Percentiles rank a stretch among this genome's conserved stretches.
phyloP scores from a whole-genome alignment of 2,797 vertebrate species.

The Leptodactylus fallax region DNA sequence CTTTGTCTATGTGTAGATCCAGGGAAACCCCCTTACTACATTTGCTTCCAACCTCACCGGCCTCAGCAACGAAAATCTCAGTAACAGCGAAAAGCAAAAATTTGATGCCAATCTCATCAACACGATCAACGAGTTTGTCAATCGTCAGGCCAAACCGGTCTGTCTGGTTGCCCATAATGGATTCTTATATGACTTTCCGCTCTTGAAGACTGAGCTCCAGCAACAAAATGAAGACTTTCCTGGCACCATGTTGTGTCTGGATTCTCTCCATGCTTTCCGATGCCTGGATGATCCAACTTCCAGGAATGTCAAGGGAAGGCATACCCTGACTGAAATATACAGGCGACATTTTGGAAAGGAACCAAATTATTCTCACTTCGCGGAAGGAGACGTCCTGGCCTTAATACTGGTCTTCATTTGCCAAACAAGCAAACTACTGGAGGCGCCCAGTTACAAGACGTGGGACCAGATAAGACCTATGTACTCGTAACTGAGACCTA shows the following conservation, averaged over 20 bases:
- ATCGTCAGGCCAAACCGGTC: conserved; percentile 71
- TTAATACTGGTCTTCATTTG: conserved; percentile 71
- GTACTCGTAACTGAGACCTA: conserved; percentile 51
- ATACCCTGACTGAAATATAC: conserved; percentile 69
- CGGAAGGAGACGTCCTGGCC: conserved; percentile 71
- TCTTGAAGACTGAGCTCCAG: conserved; percentile 69
- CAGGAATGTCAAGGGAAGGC: conserved; percentile 56
- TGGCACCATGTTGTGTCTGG: conserved; percentile 67
- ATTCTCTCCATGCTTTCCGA: conserved; percentile 67
- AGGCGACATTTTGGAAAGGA: conserved; percentile 65
- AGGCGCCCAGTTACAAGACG: conserved; percentile 55
- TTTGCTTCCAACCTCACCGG: conserved; percentile 69
- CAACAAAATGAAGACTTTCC: conserved; percentile 66
- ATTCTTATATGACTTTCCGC: conserved; percentile 72
- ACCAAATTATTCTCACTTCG: conserved; percentile 67
- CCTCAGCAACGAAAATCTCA: conserved; percentile 68
- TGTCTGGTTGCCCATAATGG: conserved; percentile 76
- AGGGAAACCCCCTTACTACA: conserved; percentile 65
- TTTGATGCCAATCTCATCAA: conserved; percentile 58
- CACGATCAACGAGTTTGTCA: conserved; percentile 68
- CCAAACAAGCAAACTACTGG: conserved; percentile 64
- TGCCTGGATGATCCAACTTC: conserved; percentile 62
- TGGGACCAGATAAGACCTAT: conserved; percentile 70
- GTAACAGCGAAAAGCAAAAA: conserved; percentile 60
- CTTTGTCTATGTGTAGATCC: conserved; percentile 73